These are phyloP conservation scores for Tupiocoris notatus DNA, from an alignment of 2,888 invertebrate species.

Conservation along the genomic window DNA sequence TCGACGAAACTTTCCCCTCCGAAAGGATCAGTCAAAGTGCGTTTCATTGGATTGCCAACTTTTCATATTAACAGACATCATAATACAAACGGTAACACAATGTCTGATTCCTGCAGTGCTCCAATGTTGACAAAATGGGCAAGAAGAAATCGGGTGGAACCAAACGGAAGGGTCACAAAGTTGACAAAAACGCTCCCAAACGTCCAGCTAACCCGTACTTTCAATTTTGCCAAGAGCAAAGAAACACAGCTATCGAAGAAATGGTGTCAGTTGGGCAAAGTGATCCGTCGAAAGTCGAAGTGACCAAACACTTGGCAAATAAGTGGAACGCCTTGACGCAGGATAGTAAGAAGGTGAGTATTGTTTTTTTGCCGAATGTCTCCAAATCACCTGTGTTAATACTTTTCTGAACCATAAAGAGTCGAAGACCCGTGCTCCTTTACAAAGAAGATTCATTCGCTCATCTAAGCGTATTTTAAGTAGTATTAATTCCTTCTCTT, in stretches of 20 bases:
- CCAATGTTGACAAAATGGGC: conserved; percentile 14
- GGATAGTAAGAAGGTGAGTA: conserved; percentile 70
- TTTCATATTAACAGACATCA: no score
- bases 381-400: no score
- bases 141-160: conserved; percentile 50
- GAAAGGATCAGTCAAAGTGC: conserved; percentile 7
- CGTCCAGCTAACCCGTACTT: conserved; percentile 78
- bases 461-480: no score
- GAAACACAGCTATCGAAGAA: conserved; percentile 61
- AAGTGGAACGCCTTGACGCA: conserved; percentile 69
- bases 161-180: conserved; percentile 62
- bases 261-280: conserved; percentile 67
- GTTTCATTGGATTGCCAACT: no score
- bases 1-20: background rate
- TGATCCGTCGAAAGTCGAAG: conserved; percentile 72
- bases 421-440: no score
- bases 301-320: conserved; percentile 70
- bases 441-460: no score
- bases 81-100: no score
- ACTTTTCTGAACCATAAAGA: no score
- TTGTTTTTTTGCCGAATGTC: no score
- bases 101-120: no score
- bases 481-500: background rate
- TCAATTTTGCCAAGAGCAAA: conserved; percentile 76
- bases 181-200: conserved; percentile 75